Conservation (phyloP, 2,797 vertebrate genomes). For the Pangasius djambal region DNA sequence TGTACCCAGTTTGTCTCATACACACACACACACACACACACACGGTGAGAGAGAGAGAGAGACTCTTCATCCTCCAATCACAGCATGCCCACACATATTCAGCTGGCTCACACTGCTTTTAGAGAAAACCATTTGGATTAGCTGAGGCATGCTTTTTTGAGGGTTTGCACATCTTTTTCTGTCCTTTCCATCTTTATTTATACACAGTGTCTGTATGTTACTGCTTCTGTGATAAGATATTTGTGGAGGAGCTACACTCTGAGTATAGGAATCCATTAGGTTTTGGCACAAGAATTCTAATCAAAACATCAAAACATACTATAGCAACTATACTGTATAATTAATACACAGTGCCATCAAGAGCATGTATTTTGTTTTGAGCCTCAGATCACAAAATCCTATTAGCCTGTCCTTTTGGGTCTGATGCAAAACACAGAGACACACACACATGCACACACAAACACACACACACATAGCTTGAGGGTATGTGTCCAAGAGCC, state of each 20-base stretch:
- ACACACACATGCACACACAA: background rate
- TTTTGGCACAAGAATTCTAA: background rate
- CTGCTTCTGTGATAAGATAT: slow-evolving; percentile 35
- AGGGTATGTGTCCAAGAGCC: background rate
- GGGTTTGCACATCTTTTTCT: slow-evolving; percentile 26
- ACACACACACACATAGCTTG: background rate
- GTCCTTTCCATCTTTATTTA: background rate
- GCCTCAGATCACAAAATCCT: background rate
- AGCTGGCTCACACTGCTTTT: slow-evolving; percentile 9
- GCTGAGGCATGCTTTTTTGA: slow-evolving; percentile 38
- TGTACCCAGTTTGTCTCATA: slow-evolving; percentile 21
- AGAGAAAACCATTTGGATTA: slow-evolving; percentile 46
- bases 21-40: background rate
- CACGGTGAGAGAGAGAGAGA: background rate
- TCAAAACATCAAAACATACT: background rate
- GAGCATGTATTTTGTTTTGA: background rate
- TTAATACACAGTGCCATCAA: background rate
- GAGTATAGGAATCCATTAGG: slow-evolving; percentile 3
- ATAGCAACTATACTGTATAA: slow-evolving; percentile 11
- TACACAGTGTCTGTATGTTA: background rate
- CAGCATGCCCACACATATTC: slow-evolving; percentile 38
- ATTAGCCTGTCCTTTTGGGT: background rate
- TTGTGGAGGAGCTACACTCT: slow-evolving; percentile 35
- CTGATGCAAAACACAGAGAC: background rate
- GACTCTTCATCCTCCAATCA: slow-evolving; percentile 37